Evolutionary conservation across 2,797 vertebrate genomes (phyloP).

Genomic region (Crenuchus spilurus): DNA sequence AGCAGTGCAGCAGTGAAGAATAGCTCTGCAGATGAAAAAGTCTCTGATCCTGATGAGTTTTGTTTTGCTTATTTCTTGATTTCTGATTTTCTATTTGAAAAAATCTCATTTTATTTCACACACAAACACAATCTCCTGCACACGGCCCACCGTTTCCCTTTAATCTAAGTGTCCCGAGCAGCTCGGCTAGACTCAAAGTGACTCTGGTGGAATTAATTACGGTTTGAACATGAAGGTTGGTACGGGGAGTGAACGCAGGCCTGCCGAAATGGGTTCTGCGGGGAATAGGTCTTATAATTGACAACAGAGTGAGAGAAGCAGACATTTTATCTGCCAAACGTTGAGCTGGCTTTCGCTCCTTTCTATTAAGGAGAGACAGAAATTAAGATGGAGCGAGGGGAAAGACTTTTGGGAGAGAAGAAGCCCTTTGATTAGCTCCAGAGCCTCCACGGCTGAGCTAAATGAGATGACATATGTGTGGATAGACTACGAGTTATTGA

Average conservation of each 20-base stretch:
- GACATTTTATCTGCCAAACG: conserved; percentile 57
- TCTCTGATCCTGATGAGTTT: too few species aligned
- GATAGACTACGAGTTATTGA: not conserved
- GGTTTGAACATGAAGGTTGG: conserved; percentile 44
- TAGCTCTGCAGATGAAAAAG: too few species aligned
- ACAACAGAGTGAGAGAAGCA: conserved; percentile 54
- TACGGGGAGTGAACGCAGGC: conserved; percentile 15
- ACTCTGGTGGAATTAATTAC: conserved; percentile 45
- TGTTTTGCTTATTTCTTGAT: too few species aligned
- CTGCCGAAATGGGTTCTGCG: conserved; percentile 14
- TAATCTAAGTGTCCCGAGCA: conserved; percentile 12
- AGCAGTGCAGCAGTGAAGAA: too few species aligned
- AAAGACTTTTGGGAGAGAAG: not conserved
- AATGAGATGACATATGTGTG: not conserved
- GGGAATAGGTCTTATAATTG: conserved; percentile 59
- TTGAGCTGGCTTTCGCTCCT: conserved; percentile 52
- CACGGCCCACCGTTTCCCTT: not conserved
- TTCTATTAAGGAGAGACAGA: conserved; percentile 47
- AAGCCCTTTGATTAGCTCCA: not conserved
- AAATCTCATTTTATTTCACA: too few species aligned
- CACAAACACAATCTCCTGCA: conserved; percentile 8
- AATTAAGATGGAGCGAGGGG: conserved; percentile 54
- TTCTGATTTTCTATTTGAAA: too few species aligned
- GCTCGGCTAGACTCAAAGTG: not conserved
- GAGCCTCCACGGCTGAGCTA: not conserved